Evolutionary conservation across 1,140 invertebrate species (phyloP).

Genomic region (Fopius arisanus): DNA sequence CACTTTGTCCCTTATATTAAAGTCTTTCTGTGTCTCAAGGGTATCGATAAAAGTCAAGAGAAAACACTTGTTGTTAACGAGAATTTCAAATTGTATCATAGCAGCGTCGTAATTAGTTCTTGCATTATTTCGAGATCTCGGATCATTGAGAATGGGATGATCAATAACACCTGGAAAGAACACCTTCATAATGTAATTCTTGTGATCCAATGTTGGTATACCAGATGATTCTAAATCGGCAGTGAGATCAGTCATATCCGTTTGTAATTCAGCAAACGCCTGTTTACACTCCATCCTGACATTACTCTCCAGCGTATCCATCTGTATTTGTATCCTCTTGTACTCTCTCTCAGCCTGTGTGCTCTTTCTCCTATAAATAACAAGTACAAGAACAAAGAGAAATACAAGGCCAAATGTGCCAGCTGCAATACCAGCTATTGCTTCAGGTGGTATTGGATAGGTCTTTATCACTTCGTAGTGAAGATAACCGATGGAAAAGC

Average conservation of each 20-base stretch:
- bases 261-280: conserved; percentile 98
- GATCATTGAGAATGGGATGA: conserved; percentile 89
- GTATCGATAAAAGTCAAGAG: conserved; percentile 93
- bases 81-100: conserved; percentile 93
- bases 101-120: conserved; percentile 90
- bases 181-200: conserved; percentile 98
- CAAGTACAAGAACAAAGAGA: conserved; percentile 84
- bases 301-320: conserved; percentile 98
- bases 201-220: conserved; percentile 94
- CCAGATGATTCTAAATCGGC: conserved; percentile 95
- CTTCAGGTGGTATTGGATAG: conserved; percentile 86
- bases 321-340: conserved; percentile 97
- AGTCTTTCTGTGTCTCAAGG: conserved; percentile 88
- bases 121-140: conserved; percentile 79
- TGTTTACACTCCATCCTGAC: conserved; percentile 97
- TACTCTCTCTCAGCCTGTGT: conserved; percentile 96
- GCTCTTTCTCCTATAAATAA: conserved; percentile 89
- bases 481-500: conserved; percentile 87
- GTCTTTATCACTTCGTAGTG: conserved; percentile 88
- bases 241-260: conserved; percentile 98
- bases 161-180: conserved; percentile 95
- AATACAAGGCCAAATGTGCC: conserved; percentile 85
- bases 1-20: conserved; percentile 93
- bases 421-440: conserved; percentile 83
- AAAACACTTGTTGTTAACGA: conserved; percentile 93